Conservation (phyloP, 2,797 vertebrate species). For the Neosalanx taihuensis region DNA sequence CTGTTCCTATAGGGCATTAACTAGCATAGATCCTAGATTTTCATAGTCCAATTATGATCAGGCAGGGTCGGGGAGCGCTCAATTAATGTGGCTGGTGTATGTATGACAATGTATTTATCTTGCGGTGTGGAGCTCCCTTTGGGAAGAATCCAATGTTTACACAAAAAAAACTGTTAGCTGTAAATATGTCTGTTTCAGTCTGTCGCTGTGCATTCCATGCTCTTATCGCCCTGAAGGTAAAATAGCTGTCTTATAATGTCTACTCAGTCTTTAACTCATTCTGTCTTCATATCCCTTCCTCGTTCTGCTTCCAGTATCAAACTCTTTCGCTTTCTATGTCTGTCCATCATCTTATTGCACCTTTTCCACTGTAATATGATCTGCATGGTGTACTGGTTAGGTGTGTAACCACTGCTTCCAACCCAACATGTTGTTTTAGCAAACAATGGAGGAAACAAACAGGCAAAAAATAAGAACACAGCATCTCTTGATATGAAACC, state of each 20-base stretch:
- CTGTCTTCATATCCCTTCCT: constrained; percentile 30
- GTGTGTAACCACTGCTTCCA: constrained; percentile 50
- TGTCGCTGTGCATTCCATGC: constrained; percentile 41
- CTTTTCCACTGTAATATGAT: constrained; percentile 23
- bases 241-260: constrained; percentile 44
- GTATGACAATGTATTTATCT: constrained; percentile 42
- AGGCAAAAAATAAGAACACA: constrained; percentile 44
- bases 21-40: neutral
- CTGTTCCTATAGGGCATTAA: too few species aligned
- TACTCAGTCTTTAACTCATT: constrained; percentile 52
- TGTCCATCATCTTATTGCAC: constrained; percentile 22
- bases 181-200: constrained; percentile 65
- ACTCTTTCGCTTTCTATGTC: constrained; percentile 17
- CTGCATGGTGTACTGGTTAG: constrained; percentile 62
- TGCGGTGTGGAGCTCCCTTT: constrained; percentile 37
- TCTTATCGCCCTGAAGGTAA: constrained; percentile 33
- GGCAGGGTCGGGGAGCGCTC: constrained; percentile 34
- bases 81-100: constrained; percentile 43
- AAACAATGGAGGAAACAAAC: constrained; percentile 24
- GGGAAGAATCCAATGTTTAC: constrained; percentile 59
- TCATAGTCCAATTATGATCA: constrained; percentile 27
- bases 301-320: constrained; percentile 7
- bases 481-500: constrained; percentile 59
- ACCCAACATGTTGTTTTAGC: constrained; percentile 46
- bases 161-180: constrained; percentile 55